Percentiles rank a stretch among this genome's conserved stretches.
Conservation (phyloP, 2,797 vertebrate species). For the Alauda arvensis region DNA sequence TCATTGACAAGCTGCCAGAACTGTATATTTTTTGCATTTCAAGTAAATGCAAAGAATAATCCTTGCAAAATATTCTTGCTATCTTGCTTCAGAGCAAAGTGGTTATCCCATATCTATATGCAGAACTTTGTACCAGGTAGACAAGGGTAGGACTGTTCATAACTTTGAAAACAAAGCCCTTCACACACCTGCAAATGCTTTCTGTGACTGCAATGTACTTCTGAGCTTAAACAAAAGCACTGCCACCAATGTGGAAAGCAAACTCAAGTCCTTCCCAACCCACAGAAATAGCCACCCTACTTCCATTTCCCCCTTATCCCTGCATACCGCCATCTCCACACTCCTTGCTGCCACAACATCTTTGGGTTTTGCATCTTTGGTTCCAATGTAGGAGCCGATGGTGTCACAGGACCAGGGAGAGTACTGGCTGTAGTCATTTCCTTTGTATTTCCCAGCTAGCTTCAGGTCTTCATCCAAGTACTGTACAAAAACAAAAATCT, state of each 20-base stretch:
- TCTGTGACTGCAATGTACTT: not conserved
- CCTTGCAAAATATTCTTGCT: not conserved
- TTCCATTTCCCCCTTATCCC: not conserved
- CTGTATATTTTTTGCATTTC: not conserved
- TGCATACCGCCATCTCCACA: constrained; percentile 91
- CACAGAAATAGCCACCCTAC: not conserved
- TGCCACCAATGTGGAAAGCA: not conserved
- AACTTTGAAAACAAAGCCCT: not conserved
- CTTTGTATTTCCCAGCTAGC: constrained; percentile 85
- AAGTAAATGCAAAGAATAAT: not conserved
- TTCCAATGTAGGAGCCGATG: constrained; percentile 96
- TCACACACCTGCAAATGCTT: not conserved
- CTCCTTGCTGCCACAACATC: constrained; percentile 84
- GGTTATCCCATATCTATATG: not conserved
- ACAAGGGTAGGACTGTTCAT: not conserved
- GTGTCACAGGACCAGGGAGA: constrained; percentile 99
- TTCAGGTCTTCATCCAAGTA: constrained; percentile 92
- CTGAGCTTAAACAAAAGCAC: not conserved
- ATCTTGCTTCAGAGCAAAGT: not conserved
- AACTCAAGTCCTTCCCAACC: not conserved
- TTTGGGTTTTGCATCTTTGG: constrained; percentile 97
- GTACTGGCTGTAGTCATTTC: constrained; percentile 94
- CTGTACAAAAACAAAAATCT: constrained; percentile 71
- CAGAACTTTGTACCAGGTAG: not conserved
- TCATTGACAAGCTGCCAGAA: not conserved